These are phyloP conservation scores for Neotragus moschatus DNA, from an alignment of 2,113 vertebrate species.

Conservation along the genomic window DNA sequence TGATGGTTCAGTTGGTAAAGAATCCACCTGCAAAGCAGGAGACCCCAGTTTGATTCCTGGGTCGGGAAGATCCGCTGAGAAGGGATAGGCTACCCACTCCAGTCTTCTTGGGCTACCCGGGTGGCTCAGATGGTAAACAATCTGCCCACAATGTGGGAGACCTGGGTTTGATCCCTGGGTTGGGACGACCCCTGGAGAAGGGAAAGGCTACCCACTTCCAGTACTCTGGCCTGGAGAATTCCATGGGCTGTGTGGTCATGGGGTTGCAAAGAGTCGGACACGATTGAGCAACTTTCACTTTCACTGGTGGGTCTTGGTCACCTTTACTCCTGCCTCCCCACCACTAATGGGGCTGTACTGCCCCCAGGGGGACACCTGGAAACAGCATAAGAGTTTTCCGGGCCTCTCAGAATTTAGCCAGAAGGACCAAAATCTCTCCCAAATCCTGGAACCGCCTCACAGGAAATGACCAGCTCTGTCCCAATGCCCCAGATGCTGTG, in stretches of 20 bases:
- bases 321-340: neutral
- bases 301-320: neutral
- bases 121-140: neutral
- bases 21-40: neutral
- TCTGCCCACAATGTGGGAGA: neutral
- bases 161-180: neutral
- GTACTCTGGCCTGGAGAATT: neutral
- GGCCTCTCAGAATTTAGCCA: neutral
- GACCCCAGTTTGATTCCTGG: neutral
- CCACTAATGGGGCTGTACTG: neutral
- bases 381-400: neutral
- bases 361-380: neutral
- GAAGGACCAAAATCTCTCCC: neutral
- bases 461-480: fast-evolving
- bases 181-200: neutral
- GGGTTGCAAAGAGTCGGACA: fast-evolving
- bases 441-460: fast-evolving
- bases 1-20: neutral
- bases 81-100: neutral
- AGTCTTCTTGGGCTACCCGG: neutral
- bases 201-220: neutral
- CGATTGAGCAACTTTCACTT: neutral
- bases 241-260: neutral
- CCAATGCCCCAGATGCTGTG: fast-evolving
- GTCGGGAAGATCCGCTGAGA: fast-evolving